A percentile compares a stretch with the other conserved stretches of the same genome.
Evolutionary conservation across 2,888 invertebrate species (phyloP).

Genomic region (Blastobasis lacticolella): DNA sequence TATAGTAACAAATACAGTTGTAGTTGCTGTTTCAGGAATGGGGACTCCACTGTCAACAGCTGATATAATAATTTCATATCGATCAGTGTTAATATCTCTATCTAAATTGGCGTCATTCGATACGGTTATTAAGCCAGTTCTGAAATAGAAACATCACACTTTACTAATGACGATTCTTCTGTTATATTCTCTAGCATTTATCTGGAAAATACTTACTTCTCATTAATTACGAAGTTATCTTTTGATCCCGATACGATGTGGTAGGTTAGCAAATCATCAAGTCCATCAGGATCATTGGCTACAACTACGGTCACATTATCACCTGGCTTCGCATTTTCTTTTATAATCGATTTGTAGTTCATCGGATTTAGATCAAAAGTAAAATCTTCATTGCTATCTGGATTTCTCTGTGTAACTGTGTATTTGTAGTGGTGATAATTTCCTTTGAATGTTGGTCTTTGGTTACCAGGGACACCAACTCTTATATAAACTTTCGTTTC

Average conservation of each 20-base stretch:
- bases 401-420: conserved; percentile 39
- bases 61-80: conserved; percentile 81
- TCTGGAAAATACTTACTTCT: conserved; percentile 64
- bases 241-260: conserved; percentile 82
- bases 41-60: conserved; percentile 85
- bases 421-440: conserved; percentile 77
- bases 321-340: conserved; percentile 81
- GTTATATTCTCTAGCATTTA: background rate
- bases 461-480: conserved; percentile 87
- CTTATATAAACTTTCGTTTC: conserved; percentile 79
- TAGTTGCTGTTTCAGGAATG: conserved; percentile 84
- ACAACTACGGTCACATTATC: conserved; percentile 80
- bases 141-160: conserved; percentile 31
- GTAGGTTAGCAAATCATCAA: conserved; percentile 80
- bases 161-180: background rate
- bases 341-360: conserved; percentile 80
- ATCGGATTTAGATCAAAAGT: conserved; percentile 77
- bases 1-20: conserved; percentile 81
- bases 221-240: conserved; percentile 85
- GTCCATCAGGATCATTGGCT: conserved; percentile 86
- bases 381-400: conserved; percentile 49
- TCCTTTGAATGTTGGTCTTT: conserved; percentile 85
- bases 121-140: conserved; percentile 80
- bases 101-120: conserved; percentile 83
- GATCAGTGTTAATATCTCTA: conserved; percentile 78